Evolutionary conservation across 2,888 invertebrate species (phyloP), one percentile per base, ranked within the genome.

Genomic region (Priocnemis perturbator): DNA sequence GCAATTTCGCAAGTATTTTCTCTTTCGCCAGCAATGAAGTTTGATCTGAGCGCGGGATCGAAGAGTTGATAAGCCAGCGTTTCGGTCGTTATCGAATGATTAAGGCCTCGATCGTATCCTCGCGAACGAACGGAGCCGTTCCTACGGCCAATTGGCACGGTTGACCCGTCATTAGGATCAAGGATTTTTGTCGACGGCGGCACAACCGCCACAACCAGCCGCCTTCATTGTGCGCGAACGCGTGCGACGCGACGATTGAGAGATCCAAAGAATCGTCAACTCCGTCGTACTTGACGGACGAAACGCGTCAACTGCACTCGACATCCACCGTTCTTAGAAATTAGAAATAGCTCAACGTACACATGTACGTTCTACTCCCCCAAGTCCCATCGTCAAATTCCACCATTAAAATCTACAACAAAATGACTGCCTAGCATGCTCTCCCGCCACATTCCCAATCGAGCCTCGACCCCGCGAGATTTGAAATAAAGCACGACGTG

Each of bases 131-230:
- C 11, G 5, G n/a, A 1, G 21, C 60, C 67, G 64, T 78, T 78
- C 72, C 69, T 78, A 79, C 72, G 79, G 83, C 85, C 86, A 86
- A 85, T 86, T 87, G 86, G 85, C 86, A 87, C 82, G 81, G 83
- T 83, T 85, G 86, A 87, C 86, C 87, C 79, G 81, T 86, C 86
- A 87, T 88, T 88, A 88, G 86, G 87, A 87, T 86, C 87, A 87
- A 87, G 87, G 87, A 87, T 86, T 80, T 82, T 72, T 55, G 71
- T 64, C 76, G 62, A 48, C 59, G 11, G 68, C 66, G 78, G 81
- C 74, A 74, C 76, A 73, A 67, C 74, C 74, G 83, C 80, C 77
- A 81, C 75, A 79, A 73, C 72, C 69, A 44, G 9, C 17, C 20
- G 15, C 5, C 3, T 44, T 20, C 44, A 19, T 30, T 20, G 20